Conservation (phyloP, 2,888 invertebrate species). For the Molanna angustata region DNA sequence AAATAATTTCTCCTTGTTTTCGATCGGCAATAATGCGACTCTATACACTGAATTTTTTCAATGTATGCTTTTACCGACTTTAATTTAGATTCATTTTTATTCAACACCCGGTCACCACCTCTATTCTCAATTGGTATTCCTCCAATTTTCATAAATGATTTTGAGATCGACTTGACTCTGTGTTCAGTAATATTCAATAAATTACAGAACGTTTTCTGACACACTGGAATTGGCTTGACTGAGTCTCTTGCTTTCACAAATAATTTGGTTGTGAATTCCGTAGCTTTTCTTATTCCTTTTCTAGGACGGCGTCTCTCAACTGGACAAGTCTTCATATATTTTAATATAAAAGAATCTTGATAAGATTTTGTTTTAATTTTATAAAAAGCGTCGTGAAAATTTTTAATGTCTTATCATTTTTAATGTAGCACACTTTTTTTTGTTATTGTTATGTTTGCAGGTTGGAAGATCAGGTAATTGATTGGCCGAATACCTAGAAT, state of each 20-base stretch:
- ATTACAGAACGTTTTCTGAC: slow-evolving; percentile 5
- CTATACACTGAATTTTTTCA: slow-evolving; percentile 11
- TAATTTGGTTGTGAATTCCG: slow-evolving; percentile 9
- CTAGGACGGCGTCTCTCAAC: too few relatives aligned
- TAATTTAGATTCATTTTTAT: slow-evolving; percentile 8
- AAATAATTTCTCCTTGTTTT: slow-evolving; percentile 9
- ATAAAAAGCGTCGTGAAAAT: too few relatives aligned
- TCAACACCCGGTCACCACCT: slow-evolving; percentile 9
- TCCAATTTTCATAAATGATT: slow-evolving; percentile 9
- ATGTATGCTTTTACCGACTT: slow-evolving; percentile 12
- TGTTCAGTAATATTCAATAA: slow-evolving; percentile 7
- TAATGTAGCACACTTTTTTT: too few relatives aligned
- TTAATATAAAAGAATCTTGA: too few relatives aligned
- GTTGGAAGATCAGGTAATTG: too few relatives aligned
- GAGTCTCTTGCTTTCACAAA: slow-evolving; percentile 9
- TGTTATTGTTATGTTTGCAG: too few relatives aligned
- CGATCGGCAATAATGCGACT: slow-evolving; percentile 14
- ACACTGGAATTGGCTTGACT: slow-evolving; percentile 7
- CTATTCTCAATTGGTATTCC: slow-evolving; percentile 12
- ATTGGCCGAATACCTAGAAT: too few relatives aligned
- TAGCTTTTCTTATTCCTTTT: neutral
- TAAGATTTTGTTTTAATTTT: too few relatives aligned
- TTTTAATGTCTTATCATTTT: too few relatives aligned
- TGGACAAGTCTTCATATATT: too few relatives aligned
- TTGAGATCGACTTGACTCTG: slow-evolving; percentile 6